phyloP scores from a whole-genome alignment of 2,888 invertebrate species.

The Rhyacophila evoluta region DNA sequence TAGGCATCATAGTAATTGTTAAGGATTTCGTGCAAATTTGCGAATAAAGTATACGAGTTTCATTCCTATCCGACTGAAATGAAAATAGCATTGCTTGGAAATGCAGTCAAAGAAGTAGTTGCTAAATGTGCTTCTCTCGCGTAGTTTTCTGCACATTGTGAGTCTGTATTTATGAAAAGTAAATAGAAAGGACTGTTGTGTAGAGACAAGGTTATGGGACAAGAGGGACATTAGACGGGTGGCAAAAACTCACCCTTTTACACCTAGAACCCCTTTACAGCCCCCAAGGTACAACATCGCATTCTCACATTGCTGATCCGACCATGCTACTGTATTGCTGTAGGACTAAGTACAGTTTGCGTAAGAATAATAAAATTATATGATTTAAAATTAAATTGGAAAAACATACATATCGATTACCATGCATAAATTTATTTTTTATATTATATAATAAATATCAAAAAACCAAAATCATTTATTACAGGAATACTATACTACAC shows the following conservation, averaged over 20 bases:
- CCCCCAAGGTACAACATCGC: background rate
- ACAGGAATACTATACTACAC: too few relatives aligned
- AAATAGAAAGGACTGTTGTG: slow-evolving; percentile 50
- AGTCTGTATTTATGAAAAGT: slow-evolving; percentile 53
- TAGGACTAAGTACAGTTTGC: background rate
- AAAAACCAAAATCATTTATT: too few relatives aligned
- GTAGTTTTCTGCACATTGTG: slow-evolving; percentile 26
- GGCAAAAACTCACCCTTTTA: slow-evolving; percentile 22
- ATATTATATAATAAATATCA: too few relatives aligned
- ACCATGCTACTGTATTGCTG: background rate
- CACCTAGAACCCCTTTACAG: slow-evolving; percentile 29
- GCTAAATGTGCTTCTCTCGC: slow-evolving; percentile 44
- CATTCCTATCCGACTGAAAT: too few relatives aligned
- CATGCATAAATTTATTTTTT: too few relatives aligned
- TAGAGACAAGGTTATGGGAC: slow-evolving; percentile 48
- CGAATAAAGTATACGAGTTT: too few relatives aligned
- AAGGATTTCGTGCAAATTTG: too few relatives aligned
- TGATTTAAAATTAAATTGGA: too few relatives aligned
- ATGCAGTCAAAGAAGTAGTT: background rate
- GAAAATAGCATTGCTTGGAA: background rate
- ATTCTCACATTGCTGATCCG: slow-evolving; percentile 11
- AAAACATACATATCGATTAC: too few relatives aligned
- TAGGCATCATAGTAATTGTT: too few relatives aligned
- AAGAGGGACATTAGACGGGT: slow-evolving; percentile 44
- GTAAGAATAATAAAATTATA: too few relatives aligned